A percentile compares a stretch with the other conserved stretches of the same genome.
Conservation (phyloP, 2,888 invertebrate genomes). For the Thera obeliscata region DNA sequence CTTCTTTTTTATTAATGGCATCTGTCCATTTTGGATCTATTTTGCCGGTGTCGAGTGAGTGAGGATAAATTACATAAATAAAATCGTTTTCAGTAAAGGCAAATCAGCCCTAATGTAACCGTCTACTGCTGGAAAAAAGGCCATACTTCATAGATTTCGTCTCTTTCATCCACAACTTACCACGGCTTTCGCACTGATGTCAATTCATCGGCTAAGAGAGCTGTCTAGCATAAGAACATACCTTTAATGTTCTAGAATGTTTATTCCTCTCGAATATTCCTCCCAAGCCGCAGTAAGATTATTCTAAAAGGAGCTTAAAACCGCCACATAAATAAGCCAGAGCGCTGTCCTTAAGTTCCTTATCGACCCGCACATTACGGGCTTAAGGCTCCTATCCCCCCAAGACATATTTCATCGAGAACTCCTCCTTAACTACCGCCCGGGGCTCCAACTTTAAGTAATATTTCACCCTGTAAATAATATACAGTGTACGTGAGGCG, state of each 20-base stretch:
- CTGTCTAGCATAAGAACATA: too few relatives aligned
- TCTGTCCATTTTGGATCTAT: too few relatives aligned
- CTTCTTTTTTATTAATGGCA: too few relatives aligned
- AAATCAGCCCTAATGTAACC: too few relatives aligned
- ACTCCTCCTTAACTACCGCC: constrained; percentile 74
- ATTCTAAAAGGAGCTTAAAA: constrained; percentile 31
- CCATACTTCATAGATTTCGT: too few relatives aligned
- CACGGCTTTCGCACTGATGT: too few relatives aligned
- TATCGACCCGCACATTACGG: constrained; percentile 64
- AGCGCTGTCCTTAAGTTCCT: constrained; percentile 66
- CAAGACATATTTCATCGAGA: constrained; percentile 83
- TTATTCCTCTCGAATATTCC: not conserved
- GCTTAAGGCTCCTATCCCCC: constrained; percentile 77
- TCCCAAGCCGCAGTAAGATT: constrained; percentile 16
- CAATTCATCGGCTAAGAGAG: too few relatives aligned
- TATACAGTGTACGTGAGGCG: constrained; percentile 68
- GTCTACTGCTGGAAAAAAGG: too few relatives aligned
- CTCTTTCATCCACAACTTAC: too few relatives aligned
- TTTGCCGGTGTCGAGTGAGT: too few relatives aligned
- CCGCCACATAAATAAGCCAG: constrained; percentile 32
- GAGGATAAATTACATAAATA: too few relatives aligned
- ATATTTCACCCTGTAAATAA: constrained; percentile 78
- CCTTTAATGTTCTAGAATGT: not conserved
- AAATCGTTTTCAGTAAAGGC: too few relatives aligned
- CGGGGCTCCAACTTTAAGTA: constrained; percentile 69